phyloP scores from a whole-genome alignment of 1,140 invertebrate genomes.

The Tetramorium simillimum region DNA sequence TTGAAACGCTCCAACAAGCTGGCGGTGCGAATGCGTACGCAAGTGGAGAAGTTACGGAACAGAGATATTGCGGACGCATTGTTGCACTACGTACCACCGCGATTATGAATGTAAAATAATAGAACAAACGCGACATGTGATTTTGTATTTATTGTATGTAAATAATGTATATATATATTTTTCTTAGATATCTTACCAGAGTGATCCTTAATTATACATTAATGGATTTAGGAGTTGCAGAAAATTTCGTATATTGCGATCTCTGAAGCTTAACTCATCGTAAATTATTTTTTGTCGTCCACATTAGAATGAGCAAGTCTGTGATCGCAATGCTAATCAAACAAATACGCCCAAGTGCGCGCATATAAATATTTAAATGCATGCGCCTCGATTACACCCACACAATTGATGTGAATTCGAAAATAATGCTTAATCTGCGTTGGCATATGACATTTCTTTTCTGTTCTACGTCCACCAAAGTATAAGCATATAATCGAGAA shows the following conservation, averaged over 20 bases:
- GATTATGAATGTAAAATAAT: background rate
- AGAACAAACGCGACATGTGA: background rate
- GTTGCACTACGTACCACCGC: slow-evolving; percentile 75
- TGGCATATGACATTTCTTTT: background rate
- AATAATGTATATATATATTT: background rate
- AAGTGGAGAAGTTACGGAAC: slow-evolving; percentile 72
- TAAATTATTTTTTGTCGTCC: background rate
- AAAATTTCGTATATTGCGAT: background rate
- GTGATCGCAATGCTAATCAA: background rate
- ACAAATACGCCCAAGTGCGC: background rate
- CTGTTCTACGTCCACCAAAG: background rate
- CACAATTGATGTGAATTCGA: background rate
- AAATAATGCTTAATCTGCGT: background rate
- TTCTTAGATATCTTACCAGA: background rate
- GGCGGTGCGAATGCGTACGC: slow-evolving; percentile 75
- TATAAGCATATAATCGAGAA: slow-evolving; percentile 20
- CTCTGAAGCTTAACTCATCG: background rate
- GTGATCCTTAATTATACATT: background rate
- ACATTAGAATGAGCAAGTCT: background rate
- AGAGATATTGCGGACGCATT: slow-evolving; percentile 67
- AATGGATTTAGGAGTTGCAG: background rate
- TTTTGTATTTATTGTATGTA: slow-evolving; percentile 31
- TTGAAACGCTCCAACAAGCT: slow-evolving; percentile 79
- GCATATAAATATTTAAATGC: background rate
- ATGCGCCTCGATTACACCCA: background rate